A percentile compares a stretch with the other conserved stretches of the same genome.
Evolutionary conservation across 2,113 vertebrate genomes (phyloP).

Genomic region (Chloropsis hardwickii): DNA sequence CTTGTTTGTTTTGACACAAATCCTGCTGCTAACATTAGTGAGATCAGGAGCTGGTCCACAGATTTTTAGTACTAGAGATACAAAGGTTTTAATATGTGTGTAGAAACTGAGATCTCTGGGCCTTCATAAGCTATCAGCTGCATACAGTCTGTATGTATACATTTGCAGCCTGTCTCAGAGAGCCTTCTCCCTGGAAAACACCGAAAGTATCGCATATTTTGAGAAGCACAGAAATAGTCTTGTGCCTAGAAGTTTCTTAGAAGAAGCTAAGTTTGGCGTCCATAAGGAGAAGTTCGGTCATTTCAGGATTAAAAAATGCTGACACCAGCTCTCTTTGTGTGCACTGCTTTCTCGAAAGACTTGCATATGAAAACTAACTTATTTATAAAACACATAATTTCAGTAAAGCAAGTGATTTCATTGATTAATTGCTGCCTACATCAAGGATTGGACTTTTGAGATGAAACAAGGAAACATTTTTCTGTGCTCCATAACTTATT

Average conservation of each 20-base stretch:
- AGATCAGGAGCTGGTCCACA: not conserved
- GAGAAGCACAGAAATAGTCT: slow-evolving; percentile 13
- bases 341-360: not conserved
- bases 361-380: not conserved
- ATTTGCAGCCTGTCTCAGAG: not conserved
- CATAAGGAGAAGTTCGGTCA: not conserved
- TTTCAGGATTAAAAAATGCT: slow-evolving; percentile 43
- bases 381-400: slow-evolving; percentile 22
- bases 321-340: not conserved
- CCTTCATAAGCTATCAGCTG: not conserved
- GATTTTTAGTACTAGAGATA: not conserved
- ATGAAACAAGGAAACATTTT: not conserved
- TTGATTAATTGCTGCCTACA: slow-evolving; percentile 10
- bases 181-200: not conserved
- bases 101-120: not conserved
- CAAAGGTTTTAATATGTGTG: not conserved
- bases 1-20: slow-evolving; percentile 10
- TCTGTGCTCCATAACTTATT: not conserved
- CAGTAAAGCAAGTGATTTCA: not conserved
- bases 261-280: slow-evolving; percentile 25
- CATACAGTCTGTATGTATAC: not conserved
- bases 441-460: not conserved
- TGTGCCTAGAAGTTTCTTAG: slow-evolving; percentile 14
- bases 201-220: not conserved
- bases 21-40: not conserved